Conservation (phyloP, 2,888 invertebrate species). For the Gymnocheta viridis region DNA sequence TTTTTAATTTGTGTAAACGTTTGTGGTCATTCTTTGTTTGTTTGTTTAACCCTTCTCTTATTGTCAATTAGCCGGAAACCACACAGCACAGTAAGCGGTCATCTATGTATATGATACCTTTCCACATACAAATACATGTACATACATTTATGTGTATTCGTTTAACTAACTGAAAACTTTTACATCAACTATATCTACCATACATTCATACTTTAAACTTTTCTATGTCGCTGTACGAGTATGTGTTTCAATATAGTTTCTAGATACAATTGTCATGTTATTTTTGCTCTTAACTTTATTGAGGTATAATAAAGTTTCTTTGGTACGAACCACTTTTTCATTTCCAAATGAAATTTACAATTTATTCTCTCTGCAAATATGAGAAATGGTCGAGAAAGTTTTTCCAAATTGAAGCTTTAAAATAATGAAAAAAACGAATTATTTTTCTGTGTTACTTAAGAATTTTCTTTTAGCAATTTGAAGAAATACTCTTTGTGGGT, state of each 20-base stretch:
- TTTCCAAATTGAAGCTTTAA: constrained; percentile 2
- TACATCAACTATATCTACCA: not conserved
- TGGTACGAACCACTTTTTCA: constrained; percentile 31
- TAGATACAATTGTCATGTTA: constrained; percentile 54
- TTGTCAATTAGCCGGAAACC: constrained; percentile 79
- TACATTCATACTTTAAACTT: not conserved
- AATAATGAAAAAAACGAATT: too few species aligned
- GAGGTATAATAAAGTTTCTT: constrained; percentile 32
- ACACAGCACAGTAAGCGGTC: constrained; percentile 69
- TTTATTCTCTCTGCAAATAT: not conserved
- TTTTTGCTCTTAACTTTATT: constrained; percentile 52
- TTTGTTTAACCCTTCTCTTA: constrained; percentile 73
- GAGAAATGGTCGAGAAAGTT: not conserved
- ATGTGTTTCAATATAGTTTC: constrained; percentile 23
- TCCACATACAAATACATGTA: not conserved
- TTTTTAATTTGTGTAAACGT: constrained; percentile 44
- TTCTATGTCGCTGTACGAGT: not conserved
- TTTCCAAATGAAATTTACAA: constrained; percentile 55
- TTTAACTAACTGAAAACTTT: constrained; percentile 46
- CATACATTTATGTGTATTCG: not conserved
- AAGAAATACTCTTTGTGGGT: constrained; percentile 29
- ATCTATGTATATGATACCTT: constrained; percentile 44
- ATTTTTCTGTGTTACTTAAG: not conserved
- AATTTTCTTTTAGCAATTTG: constrained; percentile 8
- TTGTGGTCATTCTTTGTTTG: constrained; percentile 63